Conservation (phyloP, 2,113 vertebrate species). For the Neolamprologus longior region DNA sequence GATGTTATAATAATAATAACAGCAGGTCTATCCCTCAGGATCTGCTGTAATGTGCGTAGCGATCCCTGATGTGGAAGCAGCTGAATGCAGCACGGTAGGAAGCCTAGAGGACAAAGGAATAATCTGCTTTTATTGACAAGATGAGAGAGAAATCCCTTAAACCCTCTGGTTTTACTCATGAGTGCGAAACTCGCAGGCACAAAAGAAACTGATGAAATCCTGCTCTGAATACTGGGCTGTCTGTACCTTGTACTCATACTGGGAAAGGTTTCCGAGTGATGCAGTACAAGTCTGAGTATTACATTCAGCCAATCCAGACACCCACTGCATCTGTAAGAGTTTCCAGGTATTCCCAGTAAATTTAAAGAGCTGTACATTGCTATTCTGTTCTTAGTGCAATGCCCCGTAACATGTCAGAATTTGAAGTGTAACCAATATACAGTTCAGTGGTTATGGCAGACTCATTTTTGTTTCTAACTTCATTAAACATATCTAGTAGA, state of each 20-base stretch:
- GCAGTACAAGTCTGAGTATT: not conserved
- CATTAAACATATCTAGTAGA: not conserved
- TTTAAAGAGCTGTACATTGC: not conserved
- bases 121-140: slow-evolving; percentile 53
- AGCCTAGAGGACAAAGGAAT: slow-evolving; percentile 26
- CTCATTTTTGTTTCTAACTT: not conserved
- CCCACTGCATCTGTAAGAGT: not conserved
- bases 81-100: not conserved
- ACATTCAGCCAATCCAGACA: not conserved
- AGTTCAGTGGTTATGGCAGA: not conserved
- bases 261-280: not conserved
- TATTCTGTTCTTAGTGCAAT: not conserved
- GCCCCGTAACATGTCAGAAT: not conserved
- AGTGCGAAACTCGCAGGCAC: not conserved
- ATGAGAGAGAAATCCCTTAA: slow-evolving; percentile 49
- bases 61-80: slow-evolving; percentile 20
- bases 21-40: slow-evolving; percentile 3
- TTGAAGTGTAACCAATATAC: not conserved
- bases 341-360: not conserved
- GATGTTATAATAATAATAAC: not conserved
- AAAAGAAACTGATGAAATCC: slow-evolving; percentile 1
- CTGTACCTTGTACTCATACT: not conserved
- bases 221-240: not conserved
- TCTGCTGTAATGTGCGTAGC: not conserved
- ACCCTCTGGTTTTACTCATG: not conserved